Evolutionary conservation across 2,113 vertebrate genomes (phyloP).

Genomic region (Rhombomys opimus): DNA sequence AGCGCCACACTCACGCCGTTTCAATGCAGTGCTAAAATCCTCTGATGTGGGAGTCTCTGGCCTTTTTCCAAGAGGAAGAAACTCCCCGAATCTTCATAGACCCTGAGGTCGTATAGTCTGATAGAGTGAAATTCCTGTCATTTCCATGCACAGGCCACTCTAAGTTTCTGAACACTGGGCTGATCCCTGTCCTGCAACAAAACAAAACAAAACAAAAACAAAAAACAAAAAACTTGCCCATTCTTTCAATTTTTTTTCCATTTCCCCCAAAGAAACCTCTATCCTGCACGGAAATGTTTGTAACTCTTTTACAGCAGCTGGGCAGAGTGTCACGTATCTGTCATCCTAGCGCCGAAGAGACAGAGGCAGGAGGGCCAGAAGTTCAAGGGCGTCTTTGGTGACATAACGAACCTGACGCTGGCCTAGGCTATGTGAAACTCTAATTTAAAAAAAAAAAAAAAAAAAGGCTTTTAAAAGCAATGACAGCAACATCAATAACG

Average conservation of each 20-base stretch:
- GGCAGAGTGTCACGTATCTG: neutral
- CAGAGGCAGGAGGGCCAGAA: neutral
- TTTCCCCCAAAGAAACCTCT: neutral
- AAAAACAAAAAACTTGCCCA: neutral
- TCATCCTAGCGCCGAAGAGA: neutral
- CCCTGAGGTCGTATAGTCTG: neutral
- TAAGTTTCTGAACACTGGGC: neutral
- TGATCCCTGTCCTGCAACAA: neutral
- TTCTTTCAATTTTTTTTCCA: neutral
- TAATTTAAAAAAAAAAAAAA: neutral
- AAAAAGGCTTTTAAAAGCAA: neutral
- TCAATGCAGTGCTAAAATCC: neutral
- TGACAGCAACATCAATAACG: neutral
- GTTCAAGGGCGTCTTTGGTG: neutral
- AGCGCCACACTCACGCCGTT: neutral
- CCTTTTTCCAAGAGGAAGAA: conserved; percentile 4
- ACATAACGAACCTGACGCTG: neutral
- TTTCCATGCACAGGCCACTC: conserved; percentile 2
- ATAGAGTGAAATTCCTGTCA: neutral
- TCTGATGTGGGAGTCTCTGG: neutral
- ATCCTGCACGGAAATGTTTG: neutral
- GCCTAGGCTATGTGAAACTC: neutral
- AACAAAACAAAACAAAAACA: neutral
- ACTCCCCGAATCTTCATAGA: conserved; percentile 5
- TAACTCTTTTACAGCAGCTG: neutral